Evolutionary conservation across 2,113 vertebrate genomes (phyloP), one percentile per base, ranked within the genome.

Genomic region (Istiophorus platypterus): DNA sequence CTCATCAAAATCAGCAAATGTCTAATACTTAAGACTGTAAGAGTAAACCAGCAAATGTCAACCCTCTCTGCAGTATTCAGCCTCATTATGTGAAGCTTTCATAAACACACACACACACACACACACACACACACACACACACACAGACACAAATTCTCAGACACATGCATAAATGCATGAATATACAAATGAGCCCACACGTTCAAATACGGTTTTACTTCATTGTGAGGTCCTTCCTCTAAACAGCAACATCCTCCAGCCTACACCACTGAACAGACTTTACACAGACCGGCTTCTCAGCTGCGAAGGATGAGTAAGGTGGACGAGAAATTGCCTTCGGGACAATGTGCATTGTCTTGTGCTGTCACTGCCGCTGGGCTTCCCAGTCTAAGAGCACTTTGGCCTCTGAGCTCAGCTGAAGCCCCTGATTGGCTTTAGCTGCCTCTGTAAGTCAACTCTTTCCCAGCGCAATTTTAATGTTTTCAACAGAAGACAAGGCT

Each of bases 11-110:
- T 39, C 31, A 14, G 31, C 7, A 12, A 2, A 1, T 24, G 51
- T 70, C 41, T 81, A 61, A 85, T 59, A 34, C 56, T 41, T 18
- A 86, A 63, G 75, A 52, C 49, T 4, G 49, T 22, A 22, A 58
- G 49, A 5, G 24, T 41, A 34, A 73, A 73, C 61, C 57, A 78
- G 52, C 73, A 71, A 47, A 14, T 57, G 78, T 73, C 41, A 63
- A 12, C 29, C 31, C 7, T 65, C 57, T 62, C 61, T 65, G 65
- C 66, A 67, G 74, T 6, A 18, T 47, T 72, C n/a, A 75, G 4
- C 17, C 17, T 72, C 52, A 61, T 67, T 51, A 47, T 57, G 76
- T 77, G 67, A 68, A 41, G 42, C 49, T 72, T 41, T 61, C 64
- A 68, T 15, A 27, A 15, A 57, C 66, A 69, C 59, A 14, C 61